A percentile compares a stretch with the other conserved stretches of the same genome.
Evolutionary conservation across 2,888 invertebrate species (phyloP).

Genomic region (Ectemnius lituratus): DNA sequence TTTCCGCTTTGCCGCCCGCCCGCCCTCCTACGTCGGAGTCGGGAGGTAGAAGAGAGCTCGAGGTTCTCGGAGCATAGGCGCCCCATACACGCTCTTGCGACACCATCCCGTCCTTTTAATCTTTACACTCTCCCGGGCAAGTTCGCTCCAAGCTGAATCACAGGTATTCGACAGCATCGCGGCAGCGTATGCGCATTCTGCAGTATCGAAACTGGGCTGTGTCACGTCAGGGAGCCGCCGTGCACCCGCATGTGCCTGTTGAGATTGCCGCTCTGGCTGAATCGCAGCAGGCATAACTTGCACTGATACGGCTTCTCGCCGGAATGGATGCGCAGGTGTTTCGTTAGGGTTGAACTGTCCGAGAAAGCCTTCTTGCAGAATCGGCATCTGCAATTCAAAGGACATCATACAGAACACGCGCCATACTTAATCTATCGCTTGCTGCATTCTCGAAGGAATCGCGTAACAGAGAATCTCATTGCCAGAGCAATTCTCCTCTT

Average conservation of each 20-base stretch:
- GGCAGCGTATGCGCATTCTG: conserved; percentile 61
- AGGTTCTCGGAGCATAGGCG: too few relatives aligned
- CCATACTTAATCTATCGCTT: too few relatives aligned
- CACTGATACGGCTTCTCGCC: conserved; percentile 99
- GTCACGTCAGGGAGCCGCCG: conserved; percentile 79
- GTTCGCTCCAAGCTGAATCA: conserved; percentile 71
- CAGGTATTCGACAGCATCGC: conserved; percentile 74
- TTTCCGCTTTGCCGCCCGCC: too few relatives aligned
- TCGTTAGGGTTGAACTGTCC: conserved; percentile 98
- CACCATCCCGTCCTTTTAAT: too few relatives aligned
- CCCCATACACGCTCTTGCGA: too few relatives aligned
- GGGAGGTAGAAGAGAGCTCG: conserved; percentile 20
- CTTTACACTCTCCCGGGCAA: conserved; percentile 49
- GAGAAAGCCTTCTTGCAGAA: conserved; percentile 99
- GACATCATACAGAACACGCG: too few relatives aligned
- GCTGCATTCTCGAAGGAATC: too few relatives aligned
- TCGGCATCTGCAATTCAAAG: conserved; percentile 83
- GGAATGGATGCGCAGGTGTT: conserved; percentile 94
- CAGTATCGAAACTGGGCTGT: conserved; percentile 60
- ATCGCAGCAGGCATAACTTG: conserved; percentile 95
- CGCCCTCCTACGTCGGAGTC: conserved; percentile 9
- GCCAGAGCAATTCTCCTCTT: too few relatives aligned
- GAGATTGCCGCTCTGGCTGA: conserved; percentile 98
- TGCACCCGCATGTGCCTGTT: conserved; percentile 99
- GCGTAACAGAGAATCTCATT: too few relatives aligned